Conservation (phyloP, 2,888 invertebrate genomes). For the Heliconius ethilla region DNA sequence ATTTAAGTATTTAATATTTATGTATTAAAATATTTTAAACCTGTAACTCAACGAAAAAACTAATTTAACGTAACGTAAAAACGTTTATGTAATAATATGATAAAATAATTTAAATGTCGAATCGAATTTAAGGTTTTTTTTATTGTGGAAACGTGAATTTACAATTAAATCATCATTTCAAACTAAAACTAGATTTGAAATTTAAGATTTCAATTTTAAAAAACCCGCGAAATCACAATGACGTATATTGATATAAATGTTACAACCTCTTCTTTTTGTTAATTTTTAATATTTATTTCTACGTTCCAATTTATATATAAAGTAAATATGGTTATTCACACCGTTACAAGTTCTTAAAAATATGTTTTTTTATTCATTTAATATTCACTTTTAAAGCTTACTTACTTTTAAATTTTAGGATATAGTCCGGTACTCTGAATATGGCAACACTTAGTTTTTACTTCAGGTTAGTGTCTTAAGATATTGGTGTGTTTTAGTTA, state of each 20-base stretch:
- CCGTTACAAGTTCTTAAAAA: neutral
- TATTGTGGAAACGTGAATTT: neutral
- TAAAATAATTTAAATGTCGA: neutral
- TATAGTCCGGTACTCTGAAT: neutral
- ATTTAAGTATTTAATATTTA: too few relatives aligned
- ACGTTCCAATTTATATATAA: neutral
- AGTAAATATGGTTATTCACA: neutral
- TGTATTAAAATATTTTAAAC: too few relatives aligned
- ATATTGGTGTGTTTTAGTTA: constrained; percentile 62
- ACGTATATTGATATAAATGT: neutral
- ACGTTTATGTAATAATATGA: neutral
- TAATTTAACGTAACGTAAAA: too few relatives aligned
- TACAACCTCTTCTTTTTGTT: neutral
- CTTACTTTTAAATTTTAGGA: neutral
- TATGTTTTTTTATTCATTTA: neutral
- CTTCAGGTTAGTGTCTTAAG: constrained; percentile 50
- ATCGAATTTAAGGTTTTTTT: neutral
- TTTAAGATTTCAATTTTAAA: neutral
- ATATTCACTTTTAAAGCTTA: neutral
- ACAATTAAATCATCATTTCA: neutral
- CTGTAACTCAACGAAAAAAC: too few relatives aligned
- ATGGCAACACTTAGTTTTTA: constrained; percentile 35
- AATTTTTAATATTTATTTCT: neutral
- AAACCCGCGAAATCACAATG: neutral
- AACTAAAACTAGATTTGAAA: too few relatives aligned